phyloP scores from a whole-genome alignment of 2,888 invertebrate species.

The Dinocampus coccinellae region DNA sequence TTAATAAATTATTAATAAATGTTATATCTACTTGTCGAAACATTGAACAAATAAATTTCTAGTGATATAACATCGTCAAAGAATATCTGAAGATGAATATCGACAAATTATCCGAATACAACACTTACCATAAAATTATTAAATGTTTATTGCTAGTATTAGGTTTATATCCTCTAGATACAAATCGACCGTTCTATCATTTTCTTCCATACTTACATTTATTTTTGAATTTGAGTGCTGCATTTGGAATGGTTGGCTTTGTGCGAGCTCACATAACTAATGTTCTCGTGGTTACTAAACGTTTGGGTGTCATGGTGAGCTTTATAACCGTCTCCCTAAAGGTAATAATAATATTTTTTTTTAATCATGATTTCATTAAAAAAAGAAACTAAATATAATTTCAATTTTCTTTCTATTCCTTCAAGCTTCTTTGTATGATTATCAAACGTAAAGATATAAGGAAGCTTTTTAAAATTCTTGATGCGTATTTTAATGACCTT shows the following conservation, averaged over 20 bases:
- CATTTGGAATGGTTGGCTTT: conserved; percentile 6
- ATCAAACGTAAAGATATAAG: conserved; percentile 5
- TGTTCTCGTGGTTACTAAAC: conserved; percentile 9
- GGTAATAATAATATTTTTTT: not conserved
- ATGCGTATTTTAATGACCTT: not conserved
- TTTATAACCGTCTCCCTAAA: conserved; percentile 3
- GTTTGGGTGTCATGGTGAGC: conserved; percentile 8
- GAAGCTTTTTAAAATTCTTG: conserved; percentile 11
- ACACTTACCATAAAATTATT: not conserved
- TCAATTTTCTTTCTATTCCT: not conserved
- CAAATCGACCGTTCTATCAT: not conserved
- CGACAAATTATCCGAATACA: conserved; percentile 13
- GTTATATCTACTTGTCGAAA: too few species aligned
- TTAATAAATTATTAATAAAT: too few species aligned
- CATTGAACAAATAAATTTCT: too few species aligned
- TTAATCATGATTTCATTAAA: not conserved
- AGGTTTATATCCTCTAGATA: conserved; percentile 9
- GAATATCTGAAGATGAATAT: not conserved
- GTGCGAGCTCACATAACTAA: conserved; percentile 2
- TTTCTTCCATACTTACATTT: conserved; percentile 2
- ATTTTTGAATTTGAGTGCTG: not conserved
- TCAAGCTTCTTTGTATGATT: not conserved
- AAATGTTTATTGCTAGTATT: not conserved
- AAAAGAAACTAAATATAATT: not conserved
- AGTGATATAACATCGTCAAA: not conserved